Evolutionary conservation across 2,797 vertebrate species (phyloP), one percentile per base, ranked within the genome.

Genomic region (Gouania willdenowi): DNA sequence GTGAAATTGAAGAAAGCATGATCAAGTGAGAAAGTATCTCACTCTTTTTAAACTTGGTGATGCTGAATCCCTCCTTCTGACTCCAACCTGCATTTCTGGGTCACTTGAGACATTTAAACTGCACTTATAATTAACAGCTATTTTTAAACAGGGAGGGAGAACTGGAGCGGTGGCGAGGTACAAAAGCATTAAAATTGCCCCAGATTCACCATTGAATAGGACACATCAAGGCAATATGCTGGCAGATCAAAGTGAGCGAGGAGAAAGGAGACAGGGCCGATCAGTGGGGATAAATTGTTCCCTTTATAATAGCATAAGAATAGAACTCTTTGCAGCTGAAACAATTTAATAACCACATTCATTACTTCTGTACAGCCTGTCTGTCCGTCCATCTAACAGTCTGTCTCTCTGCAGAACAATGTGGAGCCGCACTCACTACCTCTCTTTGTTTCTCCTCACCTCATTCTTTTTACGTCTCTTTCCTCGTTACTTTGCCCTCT

Each of bases 71-170:
- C 75, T 81, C 81, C 76, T 90, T 91, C 90, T 92, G 89, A 84
- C 89, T 91, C 89, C 91, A 97, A 95, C 93, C 94, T 97, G 93
- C 91, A 94, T 97, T 98, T 98, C 94, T 98, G 94, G 96, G 95
- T 97, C 94, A 97, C 91, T 93, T 92, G 93, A 98, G 94, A 95
- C 94, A 94, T 96, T 98, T 97, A 96, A 96, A 97, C 95, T 95
- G 92, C 93, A 98, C 93, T 97, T 97, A 97, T 98, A 98, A 98
- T 98, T 98, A 98, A 97, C 93, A 97, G 93, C 94, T 98, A 98
- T 98, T 98, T 98, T 98, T 98, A 98, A 97, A 98, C 93, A 93
- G 92, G 83, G 84, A 71, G 90, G 92, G 93, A 93, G 93, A 95
- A 97, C 93, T 97, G 91, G 93, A 97, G 91, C 93, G 92, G 88